Conservation (phyloP, 2,113 vertebrate genomes). For the Pantherophis guttatus region DNA sequence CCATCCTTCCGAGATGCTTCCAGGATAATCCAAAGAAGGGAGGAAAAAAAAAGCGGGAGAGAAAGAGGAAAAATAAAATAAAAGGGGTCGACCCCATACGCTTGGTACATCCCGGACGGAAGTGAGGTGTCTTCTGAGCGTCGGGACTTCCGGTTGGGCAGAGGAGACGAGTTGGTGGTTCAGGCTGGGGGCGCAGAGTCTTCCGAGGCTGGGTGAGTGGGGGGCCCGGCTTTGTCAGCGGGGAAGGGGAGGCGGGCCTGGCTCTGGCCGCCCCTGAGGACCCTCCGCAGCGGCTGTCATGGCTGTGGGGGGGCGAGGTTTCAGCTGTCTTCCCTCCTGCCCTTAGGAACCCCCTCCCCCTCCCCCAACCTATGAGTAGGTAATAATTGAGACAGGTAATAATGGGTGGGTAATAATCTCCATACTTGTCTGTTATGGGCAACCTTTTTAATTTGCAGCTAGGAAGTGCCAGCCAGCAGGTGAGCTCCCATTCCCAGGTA, state of each 20-base stretch:
- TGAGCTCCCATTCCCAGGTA: no score
- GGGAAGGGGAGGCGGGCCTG: background rate
- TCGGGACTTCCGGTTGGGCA: conserved; percentile 31
- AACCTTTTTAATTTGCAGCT: background rate
- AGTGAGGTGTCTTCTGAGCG: conserved; percentile 43
- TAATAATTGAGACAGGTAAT: background rate
- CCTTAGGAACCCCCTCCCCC: background rate
- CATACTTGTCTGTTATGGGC: background rate
- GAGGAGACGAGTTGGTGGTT: background rate
- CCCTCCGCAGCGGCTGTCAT: background rate
- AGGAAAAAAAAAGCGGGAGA: background rate
- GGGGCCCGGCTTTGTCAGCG: no score
- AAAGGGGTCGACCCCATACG: background rate
- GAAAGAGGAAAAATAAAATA: accelerated
- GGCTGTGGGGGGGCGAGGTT: no score
- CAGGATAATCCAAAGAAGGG: background rate
- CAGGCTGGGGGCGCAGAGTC: background rate
- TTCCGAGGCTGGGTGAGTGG: conserved; percentile 17
- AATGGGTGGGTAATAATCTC: background rate
- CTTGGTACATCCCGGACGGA: conserved; percentile 22
- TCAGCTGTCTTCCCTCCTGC: background rate
- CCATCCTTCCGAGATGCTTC: background rate
- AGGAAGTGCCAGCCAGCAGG: no score
- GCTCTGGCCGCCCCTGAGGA: background rate
- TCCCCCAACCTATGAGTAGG: background rate